These are phyloP conservation scores for Maniola hyperantus DNA, from an alignment of 2,888 invertebrate genomes.

Conservation along the genomic window DNA sequence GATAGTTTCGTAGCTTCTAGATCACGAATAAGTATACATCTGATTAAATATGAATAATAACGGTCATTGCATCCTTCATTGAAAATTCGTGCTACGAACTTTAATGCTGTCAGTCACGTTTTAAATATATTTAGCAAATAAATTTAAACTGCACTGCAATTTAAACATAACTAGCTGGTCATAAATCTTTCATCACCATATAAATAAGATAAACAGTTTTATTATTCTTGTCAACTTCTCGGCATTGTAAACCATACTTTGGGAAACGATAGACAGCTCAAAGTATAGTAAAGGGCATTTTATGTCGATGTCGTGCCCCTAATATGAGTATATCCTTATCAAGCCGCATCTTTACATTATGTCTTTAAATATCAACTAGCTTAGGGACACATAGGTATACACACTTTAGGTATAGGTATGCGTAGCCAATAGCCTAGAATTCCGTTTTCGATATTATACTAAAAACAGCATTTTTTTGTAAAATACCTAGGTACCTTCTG, in stretches of 20 bases:
- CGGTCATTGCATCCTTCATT: slow-evolving; percentile 36
- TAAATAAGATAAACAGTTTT: neutral
- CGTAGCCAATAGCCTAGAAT: neutral
- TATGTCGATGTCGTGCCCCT: neutral
- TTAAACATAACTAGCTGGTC: slow-evolving; percentile 17
- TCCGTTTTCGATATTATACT: neutral
- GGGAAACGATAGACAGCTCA: neutral
- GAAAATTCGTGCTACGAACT: slow-evolving; percentile 37
- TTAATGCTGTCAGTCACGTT: slow-evolving; percentile 38
- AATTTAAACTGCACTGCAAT: slow-evolving; percentile 27
- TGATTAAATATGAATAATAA: slow-evolving; percentile 33
- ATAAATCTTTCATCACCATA: slow-evolving; percentile 14
- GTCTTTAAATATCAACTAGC: neutral
- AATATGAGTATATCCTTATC: neutral
- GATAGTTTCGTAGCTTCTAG: slow-evolving; percentile 29
- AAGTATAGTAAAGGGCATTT: neutral
- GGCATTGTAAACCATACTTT: neutral
- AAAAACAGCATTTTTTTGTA: neutral
- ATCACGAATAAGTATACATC: slow-evolving; percentile 31
- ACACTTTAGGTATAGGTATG: too few relatives aligned
- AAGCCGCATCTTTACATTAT: neutral
- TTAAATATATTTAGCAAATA: slow-evolving; percentile 32
- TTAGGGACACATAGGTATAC: neutral
- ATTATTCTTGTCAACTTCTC: neutral
- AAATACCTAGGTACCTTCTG: too few relatives aligned